Evolutionary conservation across 2,113 vertebrate genomes (phyloP).

Genomic region (Gymnobelideus leadbeateri): DNA sequence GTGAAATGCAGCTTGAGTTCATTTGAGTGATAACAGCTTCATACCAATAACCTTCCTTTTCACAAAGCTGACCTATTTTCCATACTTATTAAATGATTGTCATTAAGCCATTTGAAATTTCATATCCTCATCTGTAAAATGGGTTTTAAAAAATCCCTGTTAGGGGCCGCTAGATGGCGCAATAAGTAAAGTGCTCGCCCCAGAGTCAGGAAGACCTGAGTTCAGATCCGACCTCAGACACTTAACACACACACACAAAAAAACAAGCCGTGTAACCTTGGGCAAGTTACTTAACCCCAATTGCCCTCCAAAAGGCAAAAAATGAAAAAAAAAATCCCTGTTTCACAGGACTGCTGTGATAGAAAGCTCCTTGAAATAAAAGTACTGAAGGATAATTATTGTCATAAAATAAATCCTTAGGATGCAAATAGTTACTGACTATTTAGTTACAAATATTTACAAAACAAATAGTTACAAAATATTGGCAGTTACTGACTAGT

Average conservation of each 20-base stretch:
- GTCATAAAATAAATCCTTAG: not conserved
- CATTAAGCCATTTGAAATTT: not conserved
- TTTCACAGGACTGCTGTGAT: not conserved
- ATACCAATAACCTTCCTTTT: constrained; percentile 27
- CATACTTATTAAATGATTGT: not conserved
- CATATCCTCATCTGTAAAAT: not conserved
- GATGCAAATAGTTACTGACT: not conserved
- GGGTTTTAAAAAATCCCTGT: not conserved
- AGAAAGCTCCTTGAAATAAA: constrained; percentile 15
- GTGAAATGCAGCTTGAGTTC: constrained; percentile 43
- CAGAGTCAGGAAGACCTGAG: no score
- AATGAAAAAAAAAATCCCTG: not conserved
- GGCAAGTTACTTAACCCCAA: no score
- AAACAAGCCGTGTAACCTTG: no score
- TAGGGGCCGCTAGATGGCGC: no score
- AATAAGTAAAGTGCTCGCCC: no score
- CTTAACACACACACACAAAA: no score
- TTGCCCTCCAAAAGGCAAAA: no score
- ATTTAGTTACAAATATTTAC: not conserved
- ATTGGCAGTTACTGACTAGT: no score
- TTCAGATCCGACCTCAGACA: no score
- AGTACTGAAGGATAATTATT: not conserved
- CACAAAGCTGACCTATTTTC: not conserved
- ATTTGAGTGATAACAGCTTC: constrained; percentile 14
- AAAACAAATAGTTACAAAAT: no score